A percentile compares a stretch with the other conserved stretches of the same genome.
These are phyloP conservation scores for Kradibia gibbosae DNA, from an alignment of 1,140 invertebrate species.

Conservation along the genomic window DNA sequence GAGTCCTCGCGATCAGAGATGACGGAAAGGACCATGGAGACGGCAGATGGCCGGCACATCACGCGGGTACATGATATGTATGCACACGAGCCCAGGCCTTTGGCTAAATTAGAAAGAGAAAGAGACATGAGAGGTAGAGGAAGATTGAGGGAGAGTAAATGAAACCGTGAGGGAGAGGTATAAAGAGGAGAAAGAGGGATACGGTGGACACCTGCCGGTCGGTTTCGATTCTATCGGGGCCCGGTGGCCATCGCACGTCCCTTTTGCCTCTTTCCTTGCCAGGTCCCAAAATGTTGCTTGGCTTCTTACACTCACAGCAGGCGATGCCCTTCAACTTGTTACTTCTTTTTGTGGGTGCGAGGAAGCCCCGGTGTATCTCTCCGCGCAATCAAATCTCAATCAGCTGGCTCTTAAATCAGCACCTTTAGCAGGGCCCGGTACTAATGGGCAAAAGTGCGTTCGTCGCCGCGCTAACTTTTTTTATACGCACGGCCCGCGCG, in stretches of 20 bases:
- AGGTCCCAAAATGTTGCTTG: not conserved
- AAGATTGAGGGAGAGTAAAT: not conserved
- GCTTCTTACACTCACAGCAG: slow-evolving; percentile 22
- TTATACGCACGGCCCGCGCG: not conserved
- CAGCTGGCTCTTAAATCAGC: slow-evolving; percentile 44
- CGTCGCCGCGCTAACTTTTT: not conserved
- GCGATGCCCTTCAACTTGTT: not conserved
- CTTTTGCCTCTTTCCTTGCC: not conserved
- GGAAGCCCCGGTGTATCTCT: not conserved
- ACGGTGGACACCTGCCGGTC: slow-evolving; percentile 49
- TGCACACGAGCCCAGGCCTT: not conserved
- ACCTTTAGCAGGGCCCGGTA: slow-evolving; percentile 11
- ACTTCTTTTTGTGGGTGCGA: slow-evolving; percentile 4
- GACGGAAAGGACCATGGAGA: not conserved
- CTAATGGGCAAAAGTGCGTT: not conserved
- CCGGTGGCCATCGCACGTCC: slow-evolving; percentile 33
- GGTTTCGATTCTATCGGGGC: slow-evolving; percentile 38
- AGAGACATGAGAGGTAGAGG: not conserved
- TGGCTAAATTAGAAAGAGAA: too few relatives aligned
- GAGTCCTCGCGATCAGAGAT: not conserved
- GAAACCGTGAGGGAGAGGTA: not conserved
- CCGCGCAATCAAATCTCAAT: slow-evolving; percentile 50
- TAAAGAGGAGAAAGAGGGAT: slow-evolving; percentile 14
- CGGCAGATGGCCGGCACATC: slow-evolving; percentile 38
- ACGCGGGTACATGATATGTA: slow-evolving; percentile 19